A percentile compares a stretch with the other conserved stretches of the same genome.
These are phyloP conservation scores for Zosterops japonicus DNA, from an alignment of 2,113 vertebrate species.

Conservation along the genomic window DNA sequence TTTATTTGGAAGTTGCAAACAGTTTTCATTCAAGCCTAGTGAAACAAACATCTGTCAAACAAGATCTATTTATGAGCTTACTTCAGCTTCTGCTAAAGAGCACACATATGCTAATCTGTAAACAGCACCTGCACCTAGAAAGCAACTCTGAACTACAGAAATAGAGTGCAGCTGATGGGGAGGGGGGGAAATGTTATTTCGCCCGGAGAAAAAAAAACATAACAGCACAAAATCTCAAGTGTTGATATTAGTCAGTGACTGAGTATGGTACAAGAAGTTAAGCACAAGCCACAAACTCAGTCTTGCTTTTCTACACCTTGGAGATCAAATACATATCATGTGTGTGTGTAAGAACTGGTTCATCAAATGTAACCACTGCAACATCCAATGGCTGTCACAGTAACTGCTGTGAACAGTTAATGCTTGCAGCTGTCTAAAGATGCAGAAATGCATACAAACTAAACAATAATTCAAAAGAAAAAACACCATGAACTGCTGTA, in stretches of 20 bases:
- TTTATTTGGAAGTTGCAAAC: background rate
- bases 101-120: background rate
- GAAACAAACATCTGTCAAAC: background rate
- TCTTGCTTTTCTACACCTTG: background rate
- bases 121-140: background rate
- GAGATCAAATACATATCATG: accelerated
- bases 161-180: background rate
- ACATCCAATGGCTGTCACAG: background rate
- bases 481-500: background rate
- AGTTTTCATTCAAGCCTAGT: background rate
- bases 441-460: background rate
- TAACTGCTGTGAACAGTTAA: background rate
- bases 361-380: background rate
- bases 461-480: background rate
- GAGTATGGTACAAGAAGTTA: background rate
- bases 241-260: background rate
- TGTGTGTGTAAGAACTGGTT: background rate
- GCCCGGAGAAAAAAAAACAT: background rate
- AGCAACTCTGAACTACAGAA: background rate
- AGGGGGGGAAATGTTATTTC: accelerated
- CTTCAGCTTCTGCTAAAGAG: background rate
- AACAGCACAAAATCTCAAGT: background rate
- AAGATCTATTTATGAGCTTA: background rate
- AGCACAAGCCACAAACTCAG: background rate
- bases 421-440: background rate